A percentile compares a stretch with the other conserved stretches of the same genome.
Evolutionary conservation across 2,113 vertebrate genomes (phyloP).

Genomic region (Ursus arctos): DNA sequence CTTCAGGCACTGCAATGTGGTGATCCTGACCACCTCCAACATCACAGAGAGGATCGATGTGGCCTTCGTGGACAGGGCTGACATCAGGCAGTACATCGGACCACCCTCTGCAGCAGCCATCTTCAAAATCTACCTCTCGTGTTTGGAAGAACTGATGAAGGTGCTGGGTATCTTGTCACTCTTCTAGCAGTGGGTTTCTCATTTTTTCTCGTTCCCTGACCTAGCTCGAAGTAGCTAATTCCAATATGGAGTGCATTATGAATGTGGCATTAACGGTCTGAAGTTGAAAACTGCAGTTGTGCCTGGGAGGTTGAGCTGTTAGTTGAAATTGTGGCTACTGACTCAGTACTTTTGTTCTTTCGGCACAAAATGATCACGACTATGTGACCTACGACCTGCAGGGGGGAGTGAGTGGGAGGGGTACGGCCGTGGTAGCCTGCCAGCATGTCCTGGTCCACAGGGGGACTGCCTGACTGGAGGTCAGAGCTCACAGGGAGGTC

Average conservation of each 20-base stretch:
- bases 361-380: accelerated
- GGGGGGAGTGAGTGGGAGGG: not conserved
- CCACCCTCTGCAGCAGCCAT: constrained; percentile 94
- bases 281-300: not conserved
- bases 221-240: not conserved
- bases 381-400: not conserved
- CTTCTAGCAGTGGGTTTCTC: not conserved
- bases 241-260: accelerated
- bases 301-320: not conserved
- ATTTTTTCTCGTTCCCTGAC: not conserved
- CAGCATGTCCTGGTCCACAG: not conserved
- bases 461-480: not conserved
- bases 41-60: constrained; percentile 97
- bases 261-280: accelerated
- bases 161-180: constrained; percentile 81
- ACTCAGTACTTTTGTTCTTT: not conserved
- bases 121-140: constrained; percentile 97
- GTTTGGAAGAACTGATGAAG: constrained; percentile 98
- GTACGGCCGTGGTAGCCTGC: not conserved
- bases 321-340: too few species aligned
- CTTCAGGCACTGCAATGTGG: constrained; percentile 95
- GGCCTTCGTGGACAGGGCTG: constrained; percentile 98
- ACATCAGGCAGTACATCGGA: constrained; percentile 98
- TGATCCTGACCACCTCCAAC: constrained; percentile 98
- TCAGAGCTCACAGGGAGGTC: too few species aligned